Percentiles rank a stretch among this genome's conserved stretches.
Conservation (phyloP, 1,140 invertebrate genomes). For the Ips typographus region DNA sequence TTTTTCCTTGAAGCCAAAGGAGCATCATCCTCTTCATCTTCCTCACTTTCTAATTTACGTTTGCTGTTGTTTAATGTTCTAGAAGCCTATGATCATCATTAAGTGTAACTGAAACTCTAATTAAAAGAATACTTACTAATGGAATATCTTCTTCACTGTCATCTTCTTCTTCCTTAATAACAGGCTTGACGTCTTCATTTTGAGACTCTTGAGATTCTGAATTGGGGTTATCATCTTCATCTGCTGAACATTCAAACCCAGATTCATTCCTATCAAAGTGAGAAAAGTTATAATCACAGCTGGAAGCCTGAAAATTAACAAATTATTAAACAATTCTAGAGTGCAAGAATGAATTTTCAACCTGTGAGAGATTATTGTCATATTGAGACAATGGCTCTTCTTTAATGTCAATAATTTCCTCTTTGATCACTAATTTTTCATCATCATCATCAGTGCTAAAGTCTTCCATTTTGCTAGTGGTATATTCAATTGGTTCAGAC, state of each 20-base stretch:
- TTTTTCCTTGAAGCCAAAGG: slow-evolving; percentile 71
- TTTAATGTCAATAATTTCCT: slow-evolving; percentile 25
- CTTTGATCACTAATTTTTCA: slow-evolving; percentile 45
- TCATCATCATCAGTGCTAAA: slow-evolving; percentile 48
- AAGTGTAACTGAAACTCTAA: background rate
- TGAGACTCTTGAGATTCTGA: slow-evolving; percentile 54
- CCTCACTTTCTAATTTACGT: slow-evolving; percentile 56
- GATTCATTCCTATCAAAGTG: slow-evolving; percentile 61
- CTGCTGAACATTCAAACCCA: slow-evolving; percentile 40
- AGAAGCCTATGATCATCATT: slow-evolving; percentile 22
- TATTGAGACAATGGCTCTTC: slow-evolving; percentile 45
- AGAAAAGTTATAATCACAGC: slow-evolving; percentile 66
- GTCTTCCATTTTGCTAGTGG: slow-evolving; percentile 34
- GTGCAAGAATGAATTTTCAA: background rate
- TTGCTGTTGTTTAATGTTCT: slow-evolving; percentile 46
- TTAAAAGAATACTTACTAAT: slow-evolving; percentile 58
- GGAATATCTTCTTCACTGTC: slow-evolving; percentile 77
- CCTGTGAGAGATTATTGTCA: slow-evolving; percentile 42
- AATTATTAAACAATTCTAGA: slow-evolving; percentile 44
- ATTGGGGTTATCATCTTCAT: slow-evolving; percentile 55
- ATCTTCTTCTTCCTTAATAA: slow-evolving; percentile 55
- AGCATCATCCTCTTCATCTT: slow-evolving; percentile 66
- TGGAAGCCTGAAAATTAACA: slow-evolving; percentile 57
- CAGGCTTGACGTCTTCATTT: slow-evolving; percentile 48
- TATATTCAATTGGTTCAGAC: slow-evolving; percentile 36